Conservation (phyloP, 2,797 vertebrate species). For the Liasis olivaceus region DNA sequence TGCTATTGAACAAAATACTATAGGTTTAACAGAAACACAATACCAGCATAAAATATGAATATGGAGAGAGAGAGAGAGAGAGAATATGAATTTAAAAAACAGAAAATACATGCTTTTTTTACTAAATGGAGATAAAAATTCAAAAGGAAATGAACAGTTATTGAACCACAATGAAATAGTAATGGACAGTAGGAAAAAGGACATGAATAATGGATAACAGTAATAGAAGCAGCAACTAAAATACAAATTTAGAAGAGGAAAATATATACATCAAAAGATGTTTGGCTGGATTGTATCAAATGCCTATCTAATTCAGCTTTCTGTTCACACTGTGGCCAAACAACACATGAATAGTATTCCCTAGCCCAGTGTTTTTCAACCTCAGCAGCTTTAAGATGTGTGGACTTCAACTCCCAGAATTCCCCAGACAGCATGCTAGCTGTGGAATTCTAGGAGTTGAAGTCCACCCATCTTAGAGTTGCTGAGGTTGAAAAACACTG, state of each 20-base stretch:
- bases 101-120: not conserved
- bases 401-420: not conserved
- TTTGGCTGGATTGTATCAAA: not conserved
- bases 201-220: not conserved
- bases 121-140: not conserved
- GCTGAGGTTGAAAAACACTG: too few relatives aligned
- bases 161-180: conserved; percentile 20
- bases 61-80: not conserved
- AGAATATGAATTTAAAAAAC: not conserved
- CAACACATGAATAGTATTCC: not conserved
- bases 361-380: not conserved
- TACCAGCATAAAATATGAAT: conserved; percentile 6
- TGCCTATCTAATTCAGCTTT: not conserved
- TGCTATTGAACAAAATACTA: not conserved
- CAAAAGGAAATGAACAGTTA: conserved; percentile 11
- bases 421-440: not conserved
- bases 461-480: not conserved
- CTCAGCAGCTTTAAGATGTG: not conserved
- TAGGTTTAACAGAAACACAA: not conserved
- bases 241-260: conserved; percentile 15
- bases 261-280: not conserved
- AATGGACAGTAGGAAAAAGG: not conserved
- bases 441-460: not conserved
- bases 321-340: not conserved
- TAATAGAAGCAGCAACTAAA: not conserved